Percentiles rank a stretch among this genome's conserved stretches.
Evolutionary conservation across 2,888 invertebrate species (phyloP).

Genomic region (Acanthosepion esculentum): DNA sequence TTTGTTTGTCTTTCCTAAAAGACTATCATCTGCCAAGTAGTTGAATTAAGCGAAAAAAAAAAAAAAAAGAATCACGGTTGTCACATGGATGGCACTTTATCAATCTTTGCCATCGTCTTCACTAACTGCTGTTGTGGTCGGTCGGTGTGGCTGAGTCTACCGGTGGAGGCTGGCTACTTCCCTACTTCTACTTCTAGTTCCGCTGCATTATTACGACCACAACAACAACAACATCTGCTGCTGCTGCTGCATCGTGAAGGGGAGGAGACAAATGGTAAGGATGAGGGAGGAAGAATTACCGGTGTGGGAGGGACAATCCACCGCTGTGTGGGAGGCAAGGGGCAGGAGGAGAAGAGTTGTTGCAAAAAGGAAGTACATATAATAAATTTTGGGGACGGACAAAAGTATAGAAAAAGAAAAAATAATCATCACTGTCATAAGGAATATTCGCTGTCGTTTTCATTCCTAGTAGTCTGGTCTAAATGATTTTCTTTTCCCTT

Average conservation of each 20-base stretch:
- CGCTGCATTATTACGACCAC: neutral
- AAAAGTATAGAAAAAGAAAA: no score
- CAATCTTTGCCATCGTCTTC: neutral
- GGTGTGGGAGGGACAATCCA: slow-evolving; percentile 12
- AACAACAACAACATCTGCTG: neutral
- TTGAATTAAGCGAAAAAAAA: slow-evolving; percentile 6
- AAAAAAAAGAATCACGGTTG: neutral
- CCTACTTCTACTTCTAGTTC: slow-evolving; percentile 17
- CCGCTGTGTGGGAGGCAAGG: neutral
- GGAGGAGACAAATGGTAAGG: neutral
- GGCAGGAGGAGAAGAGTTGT: neutral
- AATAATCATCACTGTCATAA: no score
- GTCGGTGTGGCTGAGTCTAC: neutral
- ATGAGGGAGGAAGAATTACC: slow-evolving; percentile 33
- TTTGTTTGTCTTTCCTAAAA: neutral
- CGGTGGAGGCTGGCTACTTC: slow-evolving; percentile 14
- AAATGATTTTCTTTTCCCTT: no score
- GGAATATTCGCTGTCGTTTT: no score
- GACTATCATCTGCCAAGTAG: neutral
- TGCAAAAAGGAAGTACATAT: slow-evolving; percentile 23
- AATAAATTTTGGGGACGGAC: neutral
- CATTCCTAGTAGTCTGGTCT: no score
- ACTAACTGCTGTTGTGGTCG: neutral
- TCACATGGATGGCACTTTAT: slow-evolving; percentile 18
- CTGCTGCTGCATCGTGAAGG: neutral